Base-by-base conservation (phyloP, 2,888 invertebrate genomes). In the Agriopis marginaria region DNA sequence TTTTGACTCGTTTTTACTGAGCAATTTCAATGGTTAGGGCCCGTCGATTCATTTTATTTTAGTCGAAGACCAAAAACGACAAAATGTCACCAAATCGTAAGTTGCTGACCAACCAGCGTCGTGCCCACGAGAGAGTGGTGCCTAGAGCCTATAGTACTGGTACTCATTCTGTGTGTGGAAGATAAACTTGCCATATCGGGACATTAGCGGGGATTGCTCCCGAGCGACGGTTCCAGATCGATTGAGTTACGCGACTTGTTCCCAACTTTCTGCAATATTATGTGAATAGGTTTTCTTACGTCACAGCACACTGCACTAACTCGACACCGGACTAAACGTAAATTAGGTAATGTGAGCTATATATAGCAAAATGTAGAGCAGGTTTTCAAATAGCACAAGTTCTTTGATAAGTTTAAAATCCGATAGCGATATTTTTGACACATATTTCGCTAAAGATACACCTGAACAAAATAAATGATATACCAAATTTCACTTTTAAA, bases 241-340 rank as follows among this genome's bases (percentile, higher is more conserved):
- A 69, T 65, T 69, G 65, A 69, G 65, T 61, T 69, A 69, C 53
- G 51, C 40, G 40, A 65, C 60, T 69, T 65, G 53, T 62, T 58
- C 50, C 55, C 39, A 68, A 69, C 65, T 69, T 68, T 50, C 6
- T 5, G 32, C 32, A 60, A 56, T 65, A 61, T 64, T 55, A 64
- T 42, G 54, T 58, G 68, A 68, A 59, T 58, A 62, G 49, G 55
- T 55, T 61, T 12, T 45, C 49, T 42, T 50, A 12, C 40, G 50
- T 11, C 17, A 11, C 14, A 0, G n/a, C 9, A 61, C 12, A 42
- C 14, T 51, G 42, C 50, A 42, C 11, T 10, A 10, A 42, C 32
- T 17, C 17, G 42, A 55, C 9, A 12, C 1, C 6, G 7, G 32
- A 7, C 54, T 8, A 39, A 54, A 12, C 0, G 32, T 32, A 32